Conservation (phyloP, 2,797 vertebrate genomes). For the Ibycter americanus region DNA sequence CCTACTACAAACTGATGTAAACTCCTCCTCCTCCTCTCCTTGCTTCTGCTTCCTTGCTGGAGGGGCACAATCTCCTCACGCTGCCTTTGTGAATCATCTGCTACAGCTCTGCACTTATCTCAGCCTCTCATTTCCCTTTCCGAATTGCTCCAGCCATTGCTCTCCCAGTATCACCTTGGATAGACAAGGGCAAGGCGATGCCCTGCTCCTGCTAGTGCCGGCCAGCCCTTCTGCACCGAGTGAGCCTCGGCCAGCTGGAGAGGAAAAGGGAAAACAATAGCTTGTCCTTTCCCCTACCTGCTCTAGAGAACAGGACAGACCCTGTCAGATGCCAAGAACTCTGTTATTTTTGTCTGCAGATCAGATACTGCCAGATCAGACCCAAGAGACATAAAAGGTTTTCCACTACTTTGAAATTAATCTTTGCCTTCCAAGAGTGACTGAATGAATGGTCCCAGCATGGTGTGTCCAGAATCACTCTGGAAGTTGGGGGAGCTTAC, state of each 20-base stretch:
- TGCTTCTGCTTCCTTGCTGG: not conserved
- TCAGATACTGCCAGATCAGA: conserved; percentile 13
- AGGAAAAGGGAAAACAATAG: not conserved
- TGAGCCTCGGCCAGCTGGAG: not conserved
- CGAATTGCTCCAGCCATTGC: not conserved
- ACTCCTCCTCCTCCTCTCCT: not conserved
- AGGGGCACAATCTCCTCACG: not conserved
- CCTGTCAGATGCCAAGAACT: not conserved
- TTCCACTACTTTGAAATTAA: conserved; percentile 1
- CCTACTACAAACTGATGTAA: not conserved
- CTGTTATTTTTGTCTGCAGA: conserved; percentile 24
- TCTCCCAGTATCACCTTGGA: not conserved
- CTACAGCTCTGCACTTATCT: not conserved
- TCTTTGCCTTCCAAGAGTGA: not conserved
- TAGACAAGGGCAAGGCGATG: not conserved
- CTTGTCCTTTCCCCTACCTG: not conserved
- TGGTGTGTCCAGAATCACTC: not conserved
- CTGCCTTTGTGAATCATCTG: not conserved
- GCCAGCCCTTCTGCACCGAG: not conserved
- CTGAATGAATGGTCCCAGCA: not conserved
- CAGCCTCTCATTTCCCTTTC: not conserved
- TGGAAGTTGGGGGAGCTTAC: not conserved
- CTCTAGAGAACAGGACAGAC: not conserved
- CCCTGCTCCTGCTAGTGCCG: not conserved
- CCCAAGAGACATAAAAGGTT: not conserved